Evolutionary conservation across 92 coral and sea anemone species (phyloP).

Genomic region (Diadumene lineata): DNA sequence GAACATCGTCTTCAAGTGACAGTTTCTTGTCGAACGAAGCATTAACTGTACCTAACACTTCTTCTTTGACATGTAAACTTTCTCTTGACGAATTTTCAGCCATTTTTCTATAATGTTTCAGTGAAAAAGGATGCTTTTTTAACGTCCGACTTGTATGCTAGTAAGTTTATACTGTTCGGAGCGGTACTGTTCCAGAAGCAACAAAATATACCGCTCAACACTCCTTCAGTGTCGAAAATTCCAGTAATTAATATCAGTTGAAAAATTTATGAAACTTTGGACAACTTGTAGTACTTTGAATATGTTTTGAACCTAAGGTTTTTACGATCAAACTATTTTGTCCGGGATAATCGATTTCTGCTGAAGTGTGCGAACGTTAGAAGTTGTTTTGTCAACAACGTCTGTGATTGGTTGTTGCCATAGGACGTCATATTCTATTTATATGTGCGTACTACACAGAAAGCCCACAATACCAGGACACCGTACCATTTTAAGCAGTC

Average conservation of each 20-base stretch:
- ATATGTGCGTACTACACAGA: neutral
- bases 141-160: too few relatives aligned
- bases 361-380: constrained; percentile 12
- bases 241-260: too few relatives aligned
- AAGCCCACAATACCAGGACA: neutral
- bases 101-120: neutral
- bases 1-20: neutral
- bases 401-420: constrained; percentile 48
- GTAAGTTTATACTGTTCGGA: too few relatives aligned
- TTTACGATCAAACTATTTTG: neutral
- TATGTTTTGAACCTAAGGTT: neutral
- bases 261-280: too few relatives aligned
- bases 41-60: neutral
- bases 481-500: too few relatives aligned
- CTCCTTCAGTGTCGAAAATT: too few relatives aligned
- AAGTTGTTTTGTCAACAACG: constrained; percentile 25
- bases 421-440: constrained; percentile 35
- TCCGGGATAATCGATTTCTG: neutral
- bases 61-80: neutral
- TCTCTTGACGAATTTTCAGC: neutral
- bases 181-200: too few relatives aligned
- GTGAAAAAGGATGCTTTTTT: too few relatives aligned
- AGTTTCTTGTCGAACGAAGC: neutral
- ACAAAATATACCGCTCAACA: too few relatives aligned
- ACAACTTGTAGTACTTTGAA: neutral